These are phyloP conservation scores for Plebejus melissa DNA, from an alignment of 2,888 invertebrate genomes.

Conservation along the genomic window DNA sequence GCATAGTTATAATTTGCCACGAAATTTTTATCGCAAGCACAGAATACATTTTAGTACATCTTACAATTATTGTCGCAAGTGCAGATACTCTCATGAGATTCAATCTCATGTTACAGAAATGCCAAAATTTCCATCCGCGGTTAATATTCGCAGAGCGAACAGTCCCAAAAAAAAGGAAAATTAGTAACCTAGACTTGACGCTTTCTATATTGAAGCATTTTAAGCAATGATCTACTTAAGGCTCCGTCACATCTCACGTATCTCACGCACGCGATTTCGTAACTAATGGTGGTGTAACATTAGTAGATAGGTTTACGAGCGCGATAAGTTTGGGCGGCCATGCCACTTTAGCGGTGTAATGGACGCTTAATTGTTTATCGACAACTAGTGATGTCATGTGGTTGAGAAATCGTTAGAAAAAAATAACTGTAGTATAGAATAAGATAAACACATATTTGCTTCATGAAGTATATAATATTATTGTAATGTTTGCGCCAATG, in stretches of 20 bases:
- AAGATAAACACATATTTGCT: neutral
- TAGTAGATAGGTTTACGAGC: slow-evolving; percentile 61
- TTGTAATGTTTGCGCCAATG: no score
- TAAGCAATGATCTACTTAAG: neutral
- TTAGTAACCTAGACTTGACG: no score
- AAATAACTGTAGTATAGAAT: neutral
- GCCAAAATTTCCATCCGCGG: fast-evolving
- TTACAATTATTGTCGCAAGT: no score
- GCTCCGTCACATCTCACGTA: neutral
- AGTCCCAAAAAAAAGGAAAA: no score
- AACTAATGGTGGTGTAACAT: slow-evolving; percentile 70
- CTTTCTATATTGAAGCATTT: neutral
- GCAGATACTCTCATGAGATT: no score
- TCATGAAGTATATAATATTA: no score
- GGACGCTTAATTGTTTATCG: slow-evolving; percentile 14
- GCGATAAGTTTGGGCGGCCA: slow-evolving; percentile 37
- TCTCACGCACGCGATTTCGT: slow-evolving; percentile 49
- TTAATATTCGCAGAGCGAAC: no score
- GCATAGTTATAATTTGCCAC: no score
- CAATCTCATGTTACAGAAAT: no score
- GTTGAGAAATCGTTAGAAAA: slow-evolving; percentile 6
- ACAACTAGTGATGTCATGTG: slow-evolving; percentile 2
- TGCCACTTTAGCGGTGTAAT: slow-evolving; percentile 19
- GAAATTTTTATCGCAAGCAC: no score
- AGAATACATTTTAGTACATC: no score